Conservation (phyloP, 2,888 invertebrate genomes). For the Stictocephala bisonia region DNA sequence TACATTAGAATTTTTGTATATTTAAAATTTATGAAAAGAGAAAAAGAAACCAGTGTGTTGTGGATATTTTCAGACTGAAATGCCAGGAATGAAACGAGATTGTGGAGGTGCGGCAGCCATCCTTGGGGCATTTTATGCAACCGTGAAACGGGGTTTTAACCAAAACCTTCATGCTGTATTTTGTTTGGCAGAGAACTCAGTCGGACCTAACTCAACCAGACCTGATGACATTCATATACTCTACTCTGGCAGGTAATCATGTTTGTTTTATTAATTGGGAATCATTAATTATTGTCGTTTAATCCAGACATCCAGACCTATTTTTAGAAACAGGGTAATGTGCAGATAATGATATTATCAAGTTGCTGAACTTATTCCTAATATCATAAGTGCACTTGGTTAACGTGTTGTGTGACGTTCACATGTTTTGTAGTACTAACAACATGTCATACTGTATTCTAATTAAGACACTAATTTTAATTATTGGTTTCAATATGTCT, state of each 20-base stretch:
- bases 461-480: too few relatives aligned
- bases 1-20: too few relatives aligned
- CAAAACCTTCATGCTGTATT: constrained; percentile 88
- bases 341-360: too few relatives aligned
- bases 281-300: neutral
- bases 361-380: too few relatives aligned
- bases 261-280: neutral
- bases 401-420: too few relatives aligned
- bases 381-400: too few relatives aligned
- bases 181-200: constrained; percentile 91
- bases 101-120: constrained; percentile 95
- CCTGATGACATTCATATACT: constrained; percentile 93
- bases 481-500: too few relatives aligned
- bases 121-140: constrained; percentile 83
- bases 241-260: constrained; percentile 78
- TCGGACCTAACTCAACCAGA: constrained; percentile 83
- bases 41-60: too few relatives aligned
- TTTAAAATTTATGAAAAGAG: too few relatives aligned
- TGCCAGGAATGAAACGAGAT: constrained; percentile 95
- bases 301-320: neutral
- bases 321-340: too few relatives aligned
- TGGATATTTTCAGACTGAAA: constrained; percentile 70
- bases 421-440: too few relatives aligned
- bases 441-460: too few relatives aligned
- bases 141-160: constrained; percentile 79